These are phyloP conservation scores for Capreolus pygargus DNA, from an alignment of 2,113 vertebrate genomes.

Conservation along the genomic window DNA sequence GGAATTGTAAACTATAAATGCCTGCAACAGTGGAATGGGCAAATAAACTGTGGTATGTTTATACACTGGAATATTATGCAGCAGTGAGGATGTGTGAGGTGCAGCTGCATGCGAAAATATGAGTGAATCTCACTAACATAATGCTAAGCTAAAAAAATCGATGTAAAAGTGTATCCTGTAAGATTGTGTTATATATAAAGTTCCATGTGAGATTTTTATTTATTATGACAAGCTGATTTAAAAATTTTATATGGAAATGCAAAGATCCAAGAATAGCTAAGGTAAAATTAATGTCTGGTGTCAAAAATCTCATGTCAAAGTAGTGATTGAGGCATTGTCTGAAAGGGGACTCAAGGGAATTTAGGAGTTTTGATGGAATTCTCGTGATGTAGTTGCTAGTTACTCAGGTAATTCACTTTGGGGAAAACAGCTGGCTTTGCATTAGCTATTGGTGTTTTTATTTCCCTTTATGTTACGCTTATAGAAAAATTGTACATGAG, in stretches of 20 bases:
- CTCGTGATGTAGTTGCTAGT: not conserved
- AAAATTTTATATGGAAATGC: not conserved
- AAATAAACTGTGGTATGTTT: not conserved
- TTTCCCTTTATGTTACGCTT: not conserved
- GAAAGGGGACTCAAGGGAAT: not conserved
- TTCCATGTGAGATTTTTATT: not conserved
- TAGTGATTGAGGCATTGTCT: not conserved
- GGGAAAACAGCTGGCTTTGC: not conserved
- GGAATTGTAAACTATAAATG: not conserved
- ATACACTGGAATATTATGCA: not conserved
- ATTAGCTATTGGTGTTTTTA: not conserved
- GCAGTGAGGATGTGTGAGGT: not conserved
- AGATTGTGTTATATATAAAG: not conserved
- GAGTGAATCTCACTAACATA: not conserved
- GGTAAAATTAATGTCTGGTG: not conserved
- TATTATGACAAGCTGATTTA: not conserved
- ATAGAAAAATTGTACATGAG: not conserved
- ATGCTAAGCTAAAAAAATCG: not conserved
- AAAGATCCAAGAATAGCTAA: not conserved
- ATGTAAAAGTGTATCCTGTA: not conserved
- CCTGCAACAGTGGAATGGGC: not conserved
- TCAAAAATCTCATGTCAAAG: not conserved
- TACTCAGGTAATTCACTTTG: not conserved
- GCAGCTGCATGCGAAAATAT: not conserved
- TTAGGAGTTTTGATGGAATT: not conserved